Evolutionary conservation across 2,113 vertebrate species (phyloP).

Genomic region (Euleptes europaea): DNA sequence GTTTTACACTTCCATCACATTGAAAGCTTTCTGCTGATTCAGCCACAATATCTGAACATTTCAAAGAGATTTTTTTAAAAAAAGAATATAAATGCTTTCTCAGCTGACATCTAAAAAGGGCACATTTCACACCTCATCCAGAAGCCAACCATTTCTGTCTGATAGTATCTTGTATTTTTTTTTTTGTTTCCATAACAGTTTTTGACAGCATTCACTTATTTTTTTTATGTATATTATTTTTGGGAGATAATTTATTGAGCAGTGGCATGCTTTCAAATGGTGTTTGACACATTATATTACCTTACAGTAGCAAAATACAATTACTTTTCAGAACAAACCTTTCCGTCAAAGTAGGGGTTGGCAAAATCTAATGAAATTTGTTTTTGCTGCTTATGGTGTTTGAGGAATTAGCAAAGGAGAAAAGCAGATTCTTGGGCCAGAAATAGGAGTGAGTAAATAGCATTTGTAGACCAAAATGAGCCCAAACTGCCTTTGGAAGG

Average conservation of each 20-base stretch:
- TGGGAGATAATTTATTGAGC: conserved; percentile 15
- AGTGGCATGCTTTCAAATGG: neutral
- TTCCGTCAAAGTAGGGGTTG: neutral
- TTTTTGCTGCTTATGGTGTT: neutral
- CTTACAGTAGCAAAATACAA: conserved; percentile 6
- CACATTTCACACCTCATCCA: neutral
- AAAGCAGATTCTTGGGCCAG: neutral
- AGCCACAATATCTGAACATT: too few relatives aligned
- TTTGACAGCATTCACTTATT: conserved; percentile 7
- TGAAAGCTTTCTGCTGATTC: neutral
- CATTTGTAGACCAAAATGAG: neutral
- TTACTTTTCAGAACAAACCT: conserved; percentile 10
- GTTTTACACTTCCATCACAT: neutral
- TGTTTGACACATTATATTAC: conserved; percentile 9
- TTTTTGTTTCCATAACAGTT: conserved; percentile 17
- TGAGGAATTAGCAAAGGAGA: neutral
- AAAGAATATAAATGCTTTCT: neutral
- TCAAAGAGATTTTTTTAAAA: neutral
- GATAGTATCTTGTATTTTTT: neutral
- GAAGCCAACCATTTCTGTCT: neutral
- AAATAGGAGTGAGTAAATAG: neutral
- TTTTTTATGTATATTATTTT: conserved; percentile 17
- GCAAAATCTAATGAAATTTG: conserved; percentile 15
- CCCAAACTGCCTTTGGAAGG: neutral
- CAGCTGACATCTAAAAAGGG: neutral